Base-by-base conservation (phyloP, 2,797 vertebrate genomes). In the Sebastes hubbsi region DNA sequence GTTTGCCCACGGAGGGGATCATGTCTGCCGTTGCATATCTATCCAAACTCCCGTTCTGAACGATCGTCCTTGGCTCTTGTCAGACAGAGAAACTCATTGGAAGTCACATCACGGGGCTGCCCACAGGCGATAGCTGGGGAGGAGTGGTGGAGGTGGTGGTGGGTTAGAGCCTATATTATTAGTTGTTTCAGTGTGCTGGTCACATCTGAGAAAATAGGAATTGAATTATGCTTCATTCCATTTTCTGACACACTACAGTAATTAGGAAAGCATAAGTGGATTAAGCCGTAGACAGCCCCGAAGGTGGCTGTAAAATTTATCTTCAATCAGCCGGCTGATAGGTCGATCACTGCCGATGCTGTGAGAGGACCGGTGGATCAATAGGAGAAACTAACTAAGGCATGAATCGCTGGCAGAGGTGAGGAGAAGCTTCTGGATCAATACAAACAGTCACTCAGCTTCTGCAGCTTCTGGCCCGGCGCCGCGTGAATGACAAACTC, bases 201-300 rank as follows among this genome's bases (percentile, higher is more conserved):
- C 61, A 79, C 73, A 84, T 81, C 62, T 71, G 58, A 82, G 61
- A 62, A 46, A 75, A 85, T 7, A 63, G 12, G 60, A 72, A 86
- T 84, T 73, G 38, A 69, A 79, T 86, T 73, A 72, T 67, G 59
- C 49, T 2, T 16, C 6, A 16, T 81, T 82, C 63, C 61, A 27
- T 83, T 87, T 85, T 76, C n/a, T 78, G 77, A 80, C 66, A 83
- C 85, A 76, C 77, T 87, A 52, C 82, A 92, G 88, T 90, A 87
- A 92, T 93, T 89, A 87, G 70, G 75, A 42, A 49, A 78, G 64
- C 71, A 38, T 77, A 83, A 91, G 76, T 86, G 87, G 82, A 89
- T 91, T 87, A 87, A 77, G 78, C 81, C 30, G 81, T 34, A 32
- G 75, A 46, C 66, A 24, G 60, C 84, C 78, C 78, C 14, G 42